Conservation (phyloP, 2,797 vertebrate species). For the Lepilemur ruficaudatus region DNA sequence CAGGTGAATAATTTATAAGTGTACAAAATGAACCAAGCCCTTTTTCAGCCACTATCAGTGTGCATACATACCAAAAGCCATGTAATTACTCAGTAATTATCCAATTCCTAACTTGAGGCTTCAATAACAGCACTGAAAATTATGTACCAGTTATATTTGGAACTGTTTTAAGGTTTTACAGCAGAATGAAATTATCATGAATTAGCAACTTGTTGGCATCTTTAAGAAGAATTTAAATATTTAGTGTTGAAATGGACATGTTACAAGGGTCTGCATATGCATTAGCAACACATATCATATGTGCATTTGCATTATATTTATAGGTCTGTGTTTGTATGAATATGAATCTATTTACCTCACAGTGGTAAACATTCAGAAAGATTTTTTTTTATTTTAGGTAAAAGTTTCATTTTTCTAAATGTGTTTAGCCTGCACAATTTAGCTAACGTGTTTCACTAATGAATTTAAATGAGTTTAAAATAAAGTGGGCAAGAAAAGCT, state of each 20-base stretch:
- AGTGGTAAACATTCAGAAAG: slow-evolving; percentile 37
- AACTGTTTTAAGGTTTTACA: slow-evolving; percentile 52
- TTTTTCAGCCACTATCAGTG: background rate
- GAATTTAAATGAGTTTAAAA: slow-evolving; percentile 40
- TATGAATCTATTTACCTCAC: slow-evolving; percentile 32
- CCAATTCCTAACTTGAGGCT: slow-evolving; percentile 54
- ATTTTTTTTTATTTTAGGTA: slow-evolving; percentile 36
- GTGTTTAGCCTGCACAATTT: background rate
- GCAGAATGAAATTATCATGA: slow-evolving; percentile 64
- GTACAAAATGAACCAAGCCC: slow-evolving; percentile 31
- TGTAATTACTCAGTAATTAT: slow-evolving; percentile 66
- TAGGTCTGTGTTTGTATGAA: slow-evolving; percentile 36
- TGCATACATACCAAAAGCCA: slow-evolving; percentile 48
- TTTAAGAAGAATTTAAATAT: slow-evolving; percentile 64
- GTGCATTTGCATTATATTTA: slow-evolving; percentile 24
- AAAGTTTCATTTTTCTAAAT: slow-evolving; percentile 52
- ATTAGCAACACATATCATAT: slow-evolving; percentile 10
- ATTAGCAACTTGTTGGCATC: slow-evolving; percentile 64
- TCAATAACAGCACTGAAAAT: slow-evolving; percentile 60
- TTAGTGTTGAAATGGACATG: slow-evolving; percentile 55
- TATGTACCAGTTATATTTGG: slow-evolving; percentile 37
- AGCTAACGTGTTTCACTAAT: background rate
- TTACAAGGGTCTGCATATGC: slow-evolving; percentile 29
- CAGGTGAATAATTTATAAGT: slow-evolving; percentile 75
- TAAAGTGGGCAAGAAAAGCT: background rate